These are phyloP conservation scores for Dromas ardeola DNA, from an alignment of 2,113 vertebrate genomes.

Conservation along the genomic window DNA sequence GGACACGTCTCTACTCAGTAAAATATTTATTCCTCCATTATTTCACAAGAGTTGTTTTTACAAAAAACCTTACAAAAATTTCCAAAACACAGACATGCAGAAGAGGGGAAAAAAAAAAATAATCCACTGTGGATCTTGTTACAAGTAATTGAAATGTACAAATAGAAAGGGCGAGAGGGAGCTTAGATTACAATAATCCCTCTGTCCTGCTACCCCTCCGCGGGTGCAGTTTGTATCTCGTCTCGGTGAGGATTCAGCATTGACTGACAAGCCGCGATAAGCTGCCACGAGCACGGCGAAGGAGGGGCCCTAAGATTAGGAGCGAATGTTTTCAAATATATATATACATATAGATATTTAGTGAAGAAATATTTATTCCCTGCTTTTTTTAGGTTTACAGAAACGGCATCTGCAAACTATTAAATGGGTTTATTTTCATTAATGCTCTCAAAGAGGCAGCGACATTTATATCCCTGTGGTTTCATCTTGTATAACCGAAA, in stretches of 20 bases:
- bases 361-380: constrained; percentile 53
- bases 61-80: constrained; percentile 58
- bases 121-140: neutral
- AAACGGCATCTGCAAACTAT: constrained; percentile 72
- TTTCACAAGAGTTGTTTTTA: constrained; percentile 68
- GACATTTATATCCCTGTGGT: constrained; percentile 63
- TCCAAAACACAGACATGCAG: constrained; percentile 56
- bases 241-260: neutral
- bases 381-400: constrained; percentile 58
- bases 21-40: constrained; percentile 67
- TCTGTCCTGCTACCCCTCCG: neutral
- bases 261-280: neutral
- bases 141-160: constrained; percentile 47
- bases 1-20: constrained; percentile 1
- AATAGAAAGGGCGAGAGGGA: neutral
- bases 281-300: constrained; percentile 27
- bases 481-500: constrained; percentile 21
- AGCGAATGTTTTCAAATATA: constrained; percentile 49
- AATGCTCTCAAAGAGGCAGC: constrained; percentile 62
- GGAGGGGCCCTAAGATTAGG: constrained; percentile 10
- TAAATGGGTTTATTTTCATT: constrained; percentile 74
- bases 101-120: neutral
- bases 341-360: constrained; percentile 62
- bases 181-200: constrained; percentile 23
- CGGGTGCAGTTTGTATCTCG: constrained; percentile 1